Evolutionary conservation across 2,888 invertebrate genomes (phyloP).

Genomic region (Neuroscelio doddi): DNA sequence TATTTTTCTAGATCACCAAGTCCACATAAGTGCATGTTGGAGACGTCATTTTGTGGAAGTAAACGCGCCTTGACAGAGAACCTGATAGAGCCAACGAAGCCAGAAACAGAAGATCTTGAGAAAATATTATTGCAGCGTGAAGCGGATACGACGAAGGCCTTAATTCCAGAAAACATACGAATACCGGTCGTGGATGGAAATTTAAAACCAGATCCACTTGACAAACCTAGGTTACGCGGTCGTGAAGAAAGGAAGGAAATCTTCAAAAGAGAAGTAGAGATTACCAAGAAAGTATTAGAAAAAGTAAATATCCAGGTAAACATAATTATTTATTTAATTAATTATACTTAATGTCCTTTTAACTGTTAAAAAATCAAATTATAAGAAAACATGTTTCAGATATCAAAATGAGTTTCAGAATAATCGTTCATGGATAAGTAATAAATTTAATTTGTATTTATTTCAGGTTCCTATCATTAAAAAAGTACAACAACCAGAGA

Average conservation of each 20-base stretch:
- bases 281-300: constrained; percentile 68
- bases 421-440: too few relatives aligned
- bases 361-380: too few relatives aligned
- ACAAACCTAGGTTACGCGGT: constrained; percentile 73
- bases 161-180: constrained; percentile 78
- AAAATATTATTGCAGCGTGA: constrained; percentile 76
- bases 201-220: constrained; percentile 83
- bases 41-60: constrained; percentile 92
- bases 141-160: constrained; percentile 78
- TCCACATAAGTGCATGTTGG: constrained; percentile 91
- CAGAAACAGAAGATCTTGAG: constrained; percentile 75
- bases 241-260: constrained; percentile 70
- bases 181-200: constrained; percentile 73
- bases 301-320: constrained; percentile 68
- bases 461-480: constrained; percentile 61
- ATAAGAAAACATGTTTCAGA: too few relatives aligned
- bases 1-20: constrained; percentile 80
- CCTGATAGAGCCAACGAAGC: constrained; percentile 70
- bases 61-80: constrained; percentile 77
- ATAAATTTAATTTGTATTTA: not conserved
- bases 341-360: too few relatives aligned
- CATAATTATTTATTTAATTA: too few relatives aligned
- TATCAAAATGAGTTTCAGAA: too few relatives aligned
- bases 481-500: constrained; percentile 42
- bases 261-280: constrained; percentile 69